phyloP scores from a whole-genome alignment of 1,140 invertebrate species.

The Phymorhynchus buccinoides region DNA sequence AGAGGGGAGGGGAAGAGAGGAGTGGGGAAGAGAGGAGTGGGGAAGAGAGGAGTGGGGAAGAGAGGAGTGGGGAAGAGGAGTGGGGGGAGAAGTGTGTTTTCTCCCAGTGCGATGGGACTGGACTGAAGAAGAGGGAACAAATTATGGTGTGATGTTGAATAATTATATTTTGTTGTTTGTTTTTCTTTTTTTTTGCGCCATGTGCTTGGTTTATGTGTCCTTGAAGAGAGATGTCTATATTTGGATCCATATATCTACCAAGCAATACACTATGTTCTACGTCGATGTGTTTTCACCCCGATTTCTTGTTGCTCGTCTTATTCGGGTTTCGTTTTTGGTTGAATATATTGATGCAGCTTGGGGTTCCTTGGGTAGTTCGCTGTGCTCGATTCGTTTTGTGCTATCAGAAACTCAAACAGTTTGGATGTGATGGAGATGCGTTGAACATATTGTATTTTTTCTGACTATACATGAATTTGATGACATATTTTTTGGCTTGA shows the following conservation, averaged over 20 bases:
- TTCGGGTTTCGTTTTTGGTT: no score
- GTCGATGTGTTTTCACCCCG: background rate
- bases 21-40: background rate
- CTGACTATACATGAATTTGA: background rate
- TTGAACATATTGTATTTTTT: no score
- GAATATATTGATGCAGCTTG: no score
- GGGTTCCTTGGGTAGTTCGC: no score
- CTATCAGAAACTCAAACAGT: background rate
- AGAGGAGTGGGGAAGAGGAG: background rate
- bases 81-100: background rate
- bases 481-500: background rate
- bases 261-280: conserved; percentile 27
- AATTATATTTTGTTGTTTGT: no score
- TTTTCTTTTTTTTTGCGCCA: background rate
- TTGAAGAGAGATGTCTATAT: conserved; percentile 24
- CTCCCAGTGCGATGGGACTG: background rate
- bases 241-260: conserved; percentile 21
- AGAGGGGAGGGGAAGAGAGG: no score
- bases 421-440: conserved; percentile 3
- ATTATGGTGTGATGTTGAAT: background rate
- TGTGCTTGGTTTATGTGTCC: background rate
- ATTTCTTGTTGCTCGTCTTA: no score
- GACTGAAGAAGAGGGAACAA: background rate
- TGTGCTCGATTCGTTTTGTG: background rate
- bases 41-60: background rate